phyloP scores from a whole-genome alignment of 2,888 invertebrate genomes.

The Andricus curvator region DNA sequence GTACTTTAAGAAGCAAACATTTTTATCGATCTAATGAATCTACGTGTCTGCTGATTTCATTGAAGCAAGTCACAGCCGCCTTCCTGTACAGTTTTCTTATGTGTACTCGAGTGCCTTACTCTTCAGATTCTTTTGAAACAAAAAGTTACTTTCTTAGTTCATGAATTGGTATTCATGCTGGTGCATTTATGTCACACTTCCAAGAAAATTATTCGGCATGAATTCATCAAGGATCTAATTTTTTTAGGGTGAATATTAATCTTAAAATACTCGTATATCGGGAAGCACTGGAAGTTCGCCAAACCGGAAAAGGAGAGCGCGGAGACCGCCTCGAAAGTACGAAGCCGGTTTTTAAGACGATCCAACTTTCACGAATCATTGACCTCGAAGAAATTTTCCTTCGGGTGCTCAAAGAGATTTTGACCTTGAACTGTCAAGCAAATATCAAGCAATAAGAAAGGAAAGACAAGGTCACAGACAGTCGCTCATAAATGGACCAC shows the following conservation, averaged over 20 bases:
- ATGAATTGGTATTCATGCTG: neutral
- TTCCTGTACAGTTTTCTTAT: neutral
- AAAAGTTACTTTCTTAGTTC: constrained; percentile 8
- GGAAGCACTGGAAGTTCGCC: constrained; percentile 40
- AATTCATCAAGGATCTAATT: constrained; percentile 30
- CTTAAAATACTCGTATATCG: constrained; percentile 5
- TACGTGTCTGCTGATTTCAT: neutral
- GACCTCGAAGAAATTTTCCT: constrained; percentile 46
- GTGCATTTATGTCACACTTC: constrained; percentile 24
- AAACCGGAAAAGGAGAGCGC: constrained; percentile 47
- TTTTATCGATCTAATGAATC: neutral
- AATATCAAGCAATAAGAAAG: neutral
- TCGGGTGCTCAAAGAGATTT: constrained; percentile 54
- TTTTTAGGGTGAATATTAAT: constrained; percentile 32
- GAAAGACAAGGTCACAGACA: neutral
- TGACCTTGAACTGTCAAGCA: constrained; percentile 57
- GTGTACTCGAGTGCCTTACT: neutral
- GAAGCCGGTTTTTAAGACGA: constrained; percentile 55
- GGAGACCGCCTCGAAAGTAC: constrained; percentile 52
- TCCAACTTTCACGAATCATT: constrained; percentile 57
- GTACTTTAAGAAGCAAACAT: neutral
- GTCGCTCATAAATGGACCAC: neutral
- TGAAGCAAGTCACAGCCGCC: neutral
- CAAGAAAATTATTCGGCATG: constrained; percentile 25
- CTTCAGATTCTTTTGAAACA: neutral